Evolutionary conservation across 2,797 vertebrate genomes (phyloP), one percentile per base, ranked within the genome.

Genomic region (Sebastes taczanowskii): DNA sequence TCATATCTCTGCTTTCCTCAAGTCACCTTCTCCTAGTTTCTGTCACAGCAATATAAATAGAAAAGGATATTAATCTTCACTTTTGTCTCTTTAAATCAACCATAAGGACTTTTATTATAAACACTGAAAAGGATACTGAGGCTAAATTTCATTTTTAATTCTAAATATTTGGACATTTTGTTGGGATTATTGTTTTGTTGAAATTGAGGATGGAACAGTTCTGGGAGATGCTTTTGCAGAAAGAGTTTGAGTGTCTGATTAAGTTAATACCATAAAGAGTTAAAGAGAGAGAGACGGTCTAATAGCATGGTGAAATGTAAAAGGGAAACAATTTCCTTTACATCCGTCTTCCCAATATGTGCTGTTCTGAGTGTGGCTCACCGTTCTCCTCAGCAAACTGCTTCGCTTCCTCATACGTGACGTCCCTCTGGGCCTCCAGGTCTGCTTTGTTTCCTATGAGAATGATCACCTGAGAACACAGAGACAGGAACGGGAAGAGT

Each of bases 361-460:
- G 2, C 16, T 1, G 11, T 2, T 67, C 10, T 16, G 11, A 11
- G 42, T 59, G 10, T 16, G 18, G n/a, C 96, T 84, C 92, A 99
- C 99, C 99, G 2, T 99, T 99, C 95, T 99, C 99, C 94, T 99
- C 98, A 18, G 99, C 99, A 92, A 99, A 99, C 94, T 99, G 99
- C 94, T 99, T 99, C 35, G 99, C 99, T 92, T 99, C 99, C 93
- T 99, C 99, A 32, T 99, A 99, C 7, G 98, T 99, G 86, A 99
- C 98, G 87, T 99, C 99, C 83, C 99, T 96, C 96, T 99, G 99
- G 79, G 98, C 98, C 93, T 99, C 99, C 93, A 99, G 94, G 86
- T 99, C 99, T 22, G 98, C 99, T 95, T 99, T 99, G 92, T 99
- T 99, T 94, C 99, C 99, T 95, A 99, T 99, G 88, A 99, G 97